A percentile compares a stretch with the other conserved stretches of the same genome.
Evolutionary conservation across 2,797 vertebrate species (phyloP).

Genomic region (Takifugu ocellatus): DNA sequence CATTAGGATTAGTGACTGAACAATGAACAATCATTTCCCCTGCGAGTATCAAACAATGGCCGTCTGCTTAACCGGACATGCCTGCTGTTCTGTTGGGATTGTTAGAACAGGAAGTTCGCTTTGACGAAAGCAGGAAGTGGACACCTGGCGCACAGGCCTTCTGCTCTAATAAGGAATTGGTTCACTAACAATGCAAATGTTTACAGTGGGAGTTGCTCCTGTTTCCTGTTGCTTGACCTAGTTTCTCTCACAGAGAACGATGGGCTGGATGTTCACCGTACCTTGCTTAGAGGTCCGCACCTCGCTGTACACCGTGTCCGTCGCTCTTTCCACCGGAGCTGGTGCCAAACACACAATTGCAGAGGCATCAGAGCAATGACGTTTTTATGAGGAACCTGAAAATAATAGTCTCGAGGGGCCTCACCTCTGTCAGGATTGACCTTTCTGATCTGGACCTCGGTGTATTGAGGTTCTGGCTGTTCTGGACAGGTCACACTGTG

Average conservation of each 20-base stretch:
- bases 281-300: conserved; percentile 58
- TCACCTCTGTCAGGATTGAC: conserved; percentile 54
- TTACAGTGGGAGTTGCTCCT: conserved; percentile 46
- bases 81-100: conserved; percentile 50
- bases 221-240: conserved; percentile 50
- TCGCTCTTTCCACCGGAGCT: conserved; percentile 42
- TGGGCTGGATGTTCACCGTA: conserved; percentile 20
- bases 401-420: neutral
- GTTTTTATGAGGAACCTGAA: neutral
- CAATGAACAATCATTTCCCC: conserved; percentile 48
- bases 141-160: conserved; percentile 62
- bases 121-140: conserved; percentile 68
- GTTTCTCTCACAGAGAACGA: conserved; percentile 6
- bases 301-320: conserved; percentile 50
- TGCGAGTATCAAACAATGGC: conserved; percentile 59
- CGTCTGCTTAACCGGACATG: conserved; percentile 40
- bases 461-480: conserved; percentile 42
- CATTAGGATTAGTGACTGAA: conserved; percentile 36
- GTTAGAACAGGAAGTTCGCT: conserved; percentile 69
- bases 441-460: conserved; percentile 43
- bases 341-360: neutral
- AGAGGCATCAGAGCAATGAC: neutral
- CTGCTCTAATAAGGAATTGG: conserved; percentile 57
- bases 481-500: conserved; percentile 40
- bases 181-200: conserved; percentile 68